Evolutionary conservation across 2,888 invertebrate genomes (phyloP).

Genomic region (Cephus runcator): DNA sequence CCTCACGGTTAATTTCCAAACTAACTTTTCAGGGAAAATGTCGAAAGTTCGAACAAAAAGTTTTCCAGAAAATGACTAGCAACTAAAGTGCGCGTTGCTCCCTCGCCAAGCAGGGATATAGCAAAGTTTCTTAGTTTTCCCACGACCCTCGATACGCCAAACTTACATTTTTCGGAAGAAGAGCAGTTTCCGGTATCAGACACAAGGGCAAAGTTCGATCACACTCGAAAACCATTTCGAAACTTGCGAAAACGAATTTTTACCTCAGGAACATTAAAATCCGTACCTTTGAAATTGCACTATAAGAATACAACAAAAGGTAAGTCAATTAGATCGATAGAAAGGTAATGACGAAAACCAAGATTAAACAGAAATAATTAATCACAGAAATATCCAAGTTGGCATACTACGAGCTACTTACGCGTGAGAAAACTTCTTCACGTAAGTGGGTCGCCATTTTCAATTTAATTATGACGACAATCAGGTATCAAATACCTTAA

Average conservation of each 20-base stretch:
- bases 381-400: background rate
- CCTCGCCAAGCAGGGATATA: background rate
- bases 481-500: background rate
- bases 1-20: no score
- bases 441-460: background rate
- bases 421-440: background rate
- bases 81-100: no score
- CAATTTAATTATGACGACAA: background rate
- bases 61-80: no score
- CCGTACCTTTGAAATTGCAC: background rate
- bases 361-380: background rate
- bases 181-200: background rate
- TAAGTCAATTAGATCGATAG: background rate
- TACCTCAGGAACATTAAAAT: background rate
- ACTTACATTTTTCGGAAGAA: background rate
- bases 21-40: no score
- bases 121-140: background rate
- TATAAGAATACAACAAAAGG: no score
- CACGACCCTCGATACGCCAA: background rate
- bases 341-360: background rate
- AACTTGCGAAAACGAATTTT: background rate
- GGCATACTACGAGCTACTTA: background rate
- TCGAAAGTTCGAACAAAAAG: no score
- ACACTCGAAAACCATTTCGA: background rate
- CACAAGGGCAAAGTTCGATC: background rate